Evolutionary conservation across 2,113 vertebrate genomes (phyloP).

Genomic region (Paramormyrops kingsleyae): DNA sequence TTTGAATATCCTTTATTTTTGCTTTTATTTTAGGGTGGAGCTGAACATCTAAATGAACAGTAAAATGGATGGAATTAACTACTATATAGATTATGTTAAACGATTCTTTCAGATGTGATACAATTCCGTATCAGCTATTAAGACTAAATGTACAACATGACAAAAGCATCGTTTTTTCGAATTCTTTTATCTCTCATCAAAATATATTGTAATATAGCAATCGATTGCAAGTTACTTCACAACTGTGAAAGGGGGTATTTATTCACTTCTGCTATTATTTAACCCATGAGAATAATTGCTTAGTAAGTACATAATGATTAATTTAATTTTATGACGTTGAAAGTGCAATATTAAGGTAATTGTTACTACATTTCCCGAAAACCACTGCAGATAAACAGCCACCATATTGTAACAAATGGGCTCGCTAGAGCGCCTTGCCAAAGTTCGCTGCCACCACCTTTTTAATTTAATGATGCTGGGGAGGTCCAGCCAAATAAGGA

Average conservation of each 20-base stretch:
- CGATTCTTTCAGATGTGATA: neutral
- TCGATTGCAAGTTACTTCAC: neutral
- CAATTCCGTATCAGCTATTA: neutral
- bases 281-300: neutral
- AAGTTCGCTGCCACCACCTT: too few relatives aligned
- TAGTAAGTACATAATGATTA: neutral
- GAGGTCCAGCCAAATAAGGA: too few relatives aligned
- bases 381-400: slow-evolving; percentile 62
- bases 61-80: neutral
- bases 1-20: neutral
- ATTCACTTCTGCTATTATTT: neutral
- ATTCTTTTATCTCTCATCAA: neutral
- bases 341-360: neutral
- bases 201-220: neutral
- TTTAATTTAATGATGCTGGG: too few relatives aligned
- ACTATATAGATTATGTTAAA: neutral
- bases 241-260: neutral
- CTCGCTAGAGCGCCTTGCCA: too few relatives aligned
- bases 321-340: neutral
- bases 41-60: neutral
- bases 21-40: neutral
- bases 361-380: slow-evolving; percentile 62
- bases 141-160: neutral
- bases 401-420: too few relatives aligned
- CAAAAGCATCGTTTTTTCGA: neutral